phyloP scores from a whole-genome alignment of 1,140 invertebrate genomes.

The Marisa cornuarietis region DNA sequence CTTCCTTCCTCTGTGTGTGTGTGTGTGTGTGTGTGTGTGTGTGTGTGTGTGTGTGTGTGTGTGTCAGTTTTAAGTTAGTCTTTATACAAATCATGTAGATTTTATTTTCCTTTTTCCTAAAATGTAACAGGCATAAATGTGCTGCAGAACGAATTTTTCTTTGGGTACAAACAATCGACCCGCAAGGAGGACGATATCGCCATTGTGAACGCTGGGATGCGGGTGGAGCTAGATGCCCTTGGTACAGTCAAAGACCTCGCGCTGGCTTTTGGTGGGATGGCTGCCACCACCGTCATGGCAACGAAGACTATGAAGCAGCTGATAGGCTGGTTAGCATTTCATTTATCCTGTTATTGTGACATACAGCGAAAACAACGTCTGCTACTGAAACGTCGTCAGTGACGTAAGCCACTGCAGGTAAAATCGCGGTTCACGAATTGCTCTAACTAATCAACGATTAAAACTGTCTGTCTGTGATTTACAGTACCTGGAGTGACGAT shows the following conservation, averaged over 20 bases:
- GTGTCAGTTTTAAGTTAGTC: background rate
- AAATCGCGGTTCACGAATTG: too few species aligned
- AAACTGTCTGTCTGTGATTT: conserved; percentile 6
- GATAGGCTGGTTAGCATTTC: conserved; percentile 69
- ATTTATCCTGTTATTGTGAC: too few species aligned
- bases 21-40: background rate
- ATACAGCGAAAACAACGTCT: background rate
- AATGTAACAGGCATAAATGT: background rate
- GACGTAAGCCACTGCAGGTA: too few species aligned
- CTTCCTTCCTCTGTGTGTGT: too few species aligned
- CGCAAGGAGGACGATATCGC: conserved; percentile 94
- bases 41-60: background rate
- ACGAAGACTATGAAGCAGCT: conserved; percentile 74
- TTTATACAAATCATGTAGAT: background rate
- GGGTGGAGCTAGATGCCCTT: conserved; percentile 61
- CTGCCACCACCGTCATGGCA: conserved; percentile 83
- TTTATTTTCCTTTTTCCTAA: background rate
- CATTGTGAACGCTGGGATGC: conserved; percentile 82
- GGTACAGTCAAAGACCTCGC: conserved; percentile 73
- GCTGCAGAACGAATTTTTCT: conserved; percentile 74
- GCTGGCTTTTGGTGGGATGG: conserved; percentile 91
- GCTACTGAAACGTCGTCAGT: background rate
- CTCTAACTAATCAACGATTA: too few species aligned
- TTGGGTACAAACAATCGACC: conserved; percentile 91
- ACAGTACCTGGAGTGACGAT: conserved; percentile 77